These are phyloP conservation scores for Lasioglossum baleicum DNA, from an alignment of 1,140 invertebrate genomes.

Conservation along the genomic window DNA sequence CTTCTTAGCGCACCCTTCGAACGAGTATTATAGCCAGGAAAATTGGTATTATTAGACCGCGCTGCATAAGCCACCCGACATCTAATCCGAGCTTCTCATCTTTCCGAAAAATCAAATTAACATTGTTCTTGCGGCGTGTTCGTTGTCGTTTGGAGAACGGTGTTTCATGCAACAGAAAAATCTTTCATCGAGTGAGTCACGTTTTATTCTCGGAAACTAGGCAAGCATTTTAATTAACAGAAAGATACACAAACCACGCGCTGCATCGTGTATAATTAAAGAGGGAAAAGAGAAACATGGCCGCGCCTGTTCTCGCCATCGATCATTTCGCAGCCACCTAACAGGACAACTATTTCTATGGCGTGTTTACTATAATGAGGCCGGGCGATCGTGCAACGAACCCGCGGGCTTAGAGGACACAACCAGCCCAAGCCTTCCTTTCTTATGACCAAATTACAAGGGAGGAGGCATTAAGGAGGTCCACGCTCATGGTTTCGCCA, in stretches of 20 bases:
- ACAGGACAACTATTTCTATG: constrained; percentile 42
- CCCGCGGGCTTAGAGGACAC: constrained; percentile 21
- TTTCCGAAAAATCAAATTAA: no score
- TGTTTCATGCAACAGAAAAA: no score
- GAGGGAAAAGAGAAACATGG: background rate
- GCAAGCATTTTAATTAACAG: background rate
- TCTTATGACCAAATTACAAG: constrained; percentile 42
- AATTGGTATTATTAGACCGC: no score
- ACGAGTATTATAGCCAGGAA: background rate
- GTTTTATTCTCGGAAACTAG: background rate
- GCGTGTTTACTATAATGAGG: constrained; percentile 41
- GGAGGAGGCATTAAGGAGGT: constrained; percentile 35
- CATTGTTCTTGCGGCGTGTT: no score
- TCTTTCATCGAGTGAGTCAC: no score
- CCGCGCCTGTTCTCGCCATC: constrained; percentile 13
- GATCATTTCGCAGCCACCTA: constrained; percentile 31
- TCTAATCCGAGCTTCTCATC: no score
- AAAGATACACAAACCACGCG: background rate
- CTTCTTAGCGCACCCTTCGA: background rate
- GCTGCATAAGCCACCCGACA: no score
- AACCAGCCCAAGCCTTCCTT: constrained; percentile 25
- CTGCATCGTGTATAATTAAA: background rate
- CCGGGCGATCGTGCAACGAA: constrained; percentile 37
- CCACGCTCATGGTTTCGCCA: constrained; percentile 32
- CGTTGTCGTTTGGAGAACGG: no score